phyloP scores from a whole-genome alignment of 2,888 invertebrate genomes.

The Dicyrtomina minuta region DNA sequence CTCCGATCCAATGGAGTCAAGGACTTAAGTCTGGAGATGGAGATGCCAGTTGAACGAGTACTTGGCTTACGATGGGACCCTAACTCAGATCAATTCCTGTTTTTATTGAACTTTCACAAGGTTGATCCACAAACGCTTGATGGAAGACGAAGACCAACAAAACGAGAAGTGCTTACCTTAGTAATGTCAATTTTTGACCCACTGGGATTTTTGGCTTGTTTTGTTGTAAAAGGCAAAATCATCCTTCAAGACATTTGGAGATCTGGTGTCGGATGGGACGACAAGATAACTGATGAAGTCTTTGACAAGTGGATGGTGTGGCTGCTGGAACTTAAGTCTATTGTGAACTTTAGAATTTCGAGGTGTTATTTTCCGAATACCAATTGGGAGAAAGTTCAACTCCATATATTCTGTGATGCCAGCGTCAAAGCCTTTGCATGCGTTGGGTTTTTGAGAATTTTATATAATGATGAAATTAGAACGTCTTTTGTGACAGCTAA shows the following conservation, averaged over 20 bases:
- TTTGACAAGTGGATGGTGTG: constrained; percentile 37
- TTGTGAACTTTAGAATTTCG: no score
- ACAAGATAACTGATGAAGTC: constrained; percentile 29
- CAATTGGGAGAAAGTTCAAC: no score
- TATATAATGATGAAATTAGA: background rate
- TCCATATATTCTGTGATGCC: constrained; percentile 33
- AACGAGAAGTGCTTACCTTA: constrained; percentile 46
- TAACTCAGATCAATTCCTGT: background rate
- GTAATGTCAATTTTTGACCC: constrained; percentile 54
- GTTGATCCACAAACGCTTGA: no score
- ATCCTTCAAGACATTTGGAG: constrained; percentile 54
- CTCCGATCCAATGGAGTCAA: background rate
- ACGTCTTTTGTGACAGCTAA: constrained; percentile 17
- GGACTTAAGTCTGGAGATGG: no score
- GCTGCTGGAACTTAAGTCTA: constrained; percentile 33
- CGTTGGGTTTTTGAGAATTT: constrained; percentile 19
- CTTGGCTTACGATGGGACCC: background rate
- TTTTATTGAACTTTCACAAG: background rate
- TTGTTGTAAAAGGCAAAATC: constrained; percentile 51
- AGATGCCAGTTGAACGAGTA: no score
- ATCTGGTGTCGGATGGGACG: constrained; percentile 52
- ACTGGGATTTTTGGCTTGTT: constrained; percentile 53
- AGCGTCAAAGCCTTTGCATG: constrained; percentile 30
- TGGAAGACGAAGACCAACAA: constrained; percentile 45
- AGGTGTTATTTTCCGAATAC: no score